Percentiles rank a stretch among this genome's conserved stretches.
These are phyloP conservation scores for Heterodera schachtii DNA, from an alignment of 1,140 invertebrate genomes.

Conservation along the genomic window DNA sequence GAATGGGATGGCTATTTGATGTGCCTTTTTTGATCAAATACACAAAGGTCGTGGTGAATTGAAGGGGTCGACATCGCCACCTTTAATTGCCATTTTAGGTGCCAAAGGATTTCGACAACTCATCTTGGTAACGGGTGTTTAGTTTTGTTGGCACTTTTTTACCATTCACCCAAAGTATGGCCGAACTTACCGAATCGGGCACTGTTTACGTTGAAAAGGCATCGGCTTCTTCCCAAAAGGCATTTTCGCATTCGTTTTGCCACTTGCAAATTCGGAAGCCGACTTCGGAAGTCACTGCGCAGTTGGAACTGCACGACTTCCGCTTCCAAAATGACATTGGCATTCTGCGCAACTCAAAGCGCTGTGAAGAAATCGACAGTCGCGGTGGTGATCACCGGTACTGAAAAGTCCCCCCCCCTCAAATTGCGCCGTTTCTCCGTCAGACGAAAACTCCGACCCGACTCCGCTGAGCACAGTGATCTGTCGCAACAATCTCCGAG, in stretches of 20 bases:
- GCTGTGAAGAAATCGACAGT: constrained; percentile 36
- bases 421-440: background rate
- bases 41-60: constrained; percentile 31
- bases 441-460: constrained; percentile 37
- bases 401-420: background rate
- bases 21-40: constrained; percentile 50
- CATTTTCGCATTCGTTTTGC: constrained; percentile 51
- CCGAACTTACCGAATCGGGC: constrained; percentile 32
- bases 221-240: background rate
- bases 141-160: background rate
- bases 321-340: background rate
- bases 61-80: background rate
- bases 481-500: constrained; percentile 29
- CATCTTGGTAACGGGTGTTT: constrained; percentile 25
- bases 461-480: constrained; percentile 33
- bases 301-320: constrained; percentile 47
- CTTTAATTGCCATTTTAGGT: constrained; percentile 33
- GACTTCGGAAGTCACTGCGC: constrained; percentile 40
- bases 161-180: constrained; percentile 2
- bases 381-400: constrained; percentile 34
- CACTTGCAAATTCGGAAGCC: constrained; percentile 53
- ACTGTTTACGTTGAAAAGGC: constrained; percentile 1
- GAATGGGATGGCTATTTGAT: constrained; percentile 16
- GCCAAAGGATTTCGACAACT: constrained; percentile 40
- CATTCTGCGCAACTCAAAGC: background rate